Base-by-base conservation (phyloP, 2,888 invertebrate species). In the Lagria hirta region DNA sequence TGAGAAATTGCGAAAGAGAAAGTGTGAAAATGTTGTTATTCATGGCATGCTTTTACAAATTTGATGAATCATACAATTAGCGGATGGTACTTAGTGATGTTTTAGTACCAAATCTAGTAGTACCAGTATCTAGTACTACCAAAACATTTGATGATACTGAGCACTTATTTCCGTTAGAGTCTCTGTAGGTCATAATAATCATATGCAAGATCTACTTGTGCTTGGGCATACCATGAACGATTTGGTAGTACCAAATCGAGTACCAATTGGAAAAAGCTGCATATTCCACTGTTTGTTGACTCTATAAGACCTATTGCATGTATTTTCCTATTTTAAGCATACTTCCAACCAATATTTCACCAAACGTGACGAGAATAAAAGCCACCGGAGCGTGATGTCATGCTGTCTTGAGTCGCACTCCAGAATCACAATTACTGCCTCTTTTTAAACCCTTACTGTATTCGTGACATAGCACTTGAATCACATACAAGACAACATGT, bases 301-400 rank as follows among this genome's bases (percentile, higher is more conserved):
- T n/a, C n/a, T n/a, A n/a, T n/a, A n/a, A n/a, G n/a, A n/a, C n/a
- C n/a, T n/a, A 10, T 7, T 4, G 24, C 17, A 23, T 12, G 36
- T 28, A 14, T 43, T 48, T 52, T 52, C 52, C 49, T 49, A 49
- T 49, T 56, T 49, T 46, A 42, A 51, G 53, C 57, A 47, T 58
- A 49, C 48, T 55, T 57, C 55, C 58, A 54, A 44, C 49, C 41
- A 46, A 43, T 53, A 50, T 47, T 47, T 48, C 15, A 43, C 49
- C 49, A 29, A 50, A 57, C 53, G 56, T 52, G 57, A 62, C 61
- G 58, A 55, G 57, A 64, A 62, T 62, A 55, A 56, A 57, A 69
- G 64, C 62, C 62, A 69, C 48, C 70, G 65, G 64, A 66, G 60
- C 70, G 65, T 69, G 62, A 62, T 69, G 69, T 72, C 70, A 70